These are phyloP conservation scores for Chelonus formosanus DNA, from an alignment of 2,888 invertebrate species.

Conservation along the genomic window DNA sequence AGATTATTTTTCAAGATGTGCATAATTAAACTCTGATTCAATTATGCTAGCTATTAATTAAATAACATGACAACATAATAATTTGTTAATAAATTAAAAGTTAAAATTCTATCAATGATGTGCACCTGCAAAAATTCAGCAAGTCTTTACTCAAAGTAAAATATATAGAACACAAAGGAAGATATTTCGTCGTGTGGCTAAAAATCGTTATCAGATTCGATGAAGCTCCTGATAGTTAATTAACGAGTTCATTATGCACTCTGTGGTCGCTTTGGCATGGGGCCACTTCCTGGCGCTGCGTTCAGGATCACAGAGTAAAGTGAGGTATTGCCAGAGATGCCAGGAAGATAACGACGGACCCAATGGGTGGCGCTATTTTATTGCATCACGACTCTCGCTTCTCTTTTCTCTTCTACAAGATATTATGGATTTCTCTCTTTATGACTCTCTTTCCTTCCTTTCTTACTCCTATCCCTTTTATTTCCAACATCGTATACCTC, in stretches of 20 bases:
- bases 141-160: constrained; percentile 12
- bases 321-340: constrained; percentile 63
- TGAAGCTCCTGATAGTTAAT: constrained; percentile 64
- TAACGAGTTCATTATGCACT: constrained; percentile 66
- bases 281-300: constrained; percentile 34
- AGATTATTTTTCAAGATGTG: no score
- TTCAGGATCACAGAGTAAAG: constrained; percentile 53
- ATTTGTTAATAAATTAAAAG: no score
- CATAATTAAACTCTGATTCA: no score
- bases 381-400: constrained; percentile 60
- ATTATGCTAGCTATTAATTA: no score
- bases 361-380: constrained; percentile 65
- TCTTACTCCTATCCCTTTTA: not conserved
- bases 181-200: constrained; percentile 57
- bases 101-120: no score
- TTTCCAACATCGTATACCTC: no score
- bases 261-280: constrained; percentile 43
- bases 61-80: no score
- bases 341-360: constrained; percentile 57
- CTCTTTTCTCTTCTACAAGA: constrained; percentile 36
- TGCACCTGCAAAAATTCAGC: no score
- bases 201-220: constrained; percentile 63
- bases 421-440: not conserved
- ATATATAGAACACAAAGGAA: constrained; percentile 4
- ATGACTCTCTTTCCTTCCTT: not conserved